Evolutionary conservation across 2,113 vertebrate genomes (phyloP).

Genomic region (Phalacrocorax aristotelis): DNA sequence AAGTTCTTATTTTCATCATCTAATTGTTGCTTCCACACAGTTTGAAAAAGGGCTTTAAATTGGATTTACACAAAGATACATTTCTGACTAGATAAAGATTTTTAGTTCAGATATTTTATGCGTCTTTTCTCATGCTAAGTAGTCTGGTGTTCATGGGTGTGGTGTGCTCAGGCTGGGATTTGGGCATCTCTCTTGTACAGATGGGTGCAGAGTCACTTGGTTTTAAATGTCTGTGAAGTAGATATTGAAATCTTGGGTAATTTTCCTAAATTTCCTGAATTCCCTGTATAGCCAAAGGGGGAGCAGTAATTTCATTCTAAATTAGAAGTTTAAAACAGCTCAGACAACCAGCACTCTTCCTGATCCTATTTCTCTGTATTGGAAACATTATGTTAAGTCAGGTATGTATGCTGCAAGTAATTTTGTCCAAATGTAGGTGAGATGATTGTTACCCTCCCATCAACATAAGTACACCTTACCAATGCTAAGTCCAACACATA

Average conservation of each 20-base stretch:
- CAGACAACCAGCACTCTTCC: background rate
- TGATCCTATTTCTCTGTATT: background rate
- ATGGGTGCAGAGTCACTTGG: background rate
- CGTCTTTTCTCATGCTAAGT: background rate
- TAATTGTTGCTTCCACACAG: background rate
- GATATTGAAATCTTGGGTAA: rapidly evolving
- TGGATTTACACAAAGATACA: background rate
- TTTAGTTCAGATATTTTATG: background rate
- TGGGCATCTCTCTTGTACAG: background rate
- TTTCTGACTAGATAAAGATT: background rate
- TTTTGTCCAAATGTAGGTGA: background rate
- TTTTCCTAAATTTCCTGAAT: background rate
- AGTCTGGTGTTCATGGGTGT: background rate
- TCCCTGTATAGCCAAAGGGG: background rate
- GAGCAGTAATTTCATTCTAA: background rate
- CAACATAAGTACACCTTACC: background rate
- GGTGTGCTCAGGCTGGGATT: background rate
- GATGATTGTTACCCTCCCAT: background rate
- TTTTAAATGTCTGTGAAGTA: background rate
- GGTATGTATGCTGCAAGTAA: background rate
- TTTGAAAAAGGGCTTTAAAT: background rate
- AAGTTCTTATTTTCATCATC: background rate
- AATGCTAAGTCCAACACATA: background rate
- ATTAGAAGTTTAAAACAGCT: background rate
- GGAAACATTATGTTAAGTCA: background rate